These are phyloP conservation scores for Oophaga pumilio DNA, from an alignment of 2,113 vertebrate genomes.

Conservation along the genomic window DNA sequence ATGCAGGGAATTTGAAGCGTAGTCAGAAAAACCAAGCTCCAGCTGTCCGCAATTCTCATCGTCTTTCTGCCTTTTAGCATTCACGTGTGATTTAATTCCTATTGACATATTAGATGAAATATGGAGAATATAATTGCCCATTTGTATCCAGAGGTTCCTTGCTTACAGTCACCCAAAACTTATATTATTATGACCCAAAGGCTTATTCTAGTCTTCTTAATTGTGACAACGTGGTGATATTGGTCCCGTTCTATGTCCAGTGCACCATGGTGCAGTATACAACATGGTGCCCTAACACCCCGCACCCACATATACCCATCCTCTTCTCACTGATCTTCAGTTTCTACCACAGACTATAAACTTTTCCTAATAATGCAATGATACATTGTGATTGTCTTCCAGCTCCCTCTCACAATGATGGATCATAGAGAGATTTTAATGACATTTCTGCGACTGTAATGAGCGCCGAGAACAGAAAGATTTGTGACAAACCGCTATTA, in stretches of 20 bases:
- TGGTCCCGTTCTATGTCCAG: not conserved
- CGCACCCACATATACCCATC: too few species aligned
- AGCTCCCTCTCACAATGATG: slow-evolving; percentile 19
- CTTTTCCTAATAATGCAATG: slow-evolving; percentile 30
- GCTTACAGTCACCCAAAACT: not conserved
- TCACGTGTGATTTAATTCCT: too few species aligned
- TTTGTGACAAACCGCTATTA: slow-evolving; percentile 1
- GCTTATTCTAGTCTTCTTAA: not conserved
- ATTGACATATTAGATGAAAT: not conserved
- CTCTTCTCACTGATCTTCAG: not conserved
- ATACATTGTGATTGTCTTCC: not conserved
- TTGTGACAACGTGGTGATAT: not conserved
- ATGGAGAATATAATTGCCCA: not conserved
- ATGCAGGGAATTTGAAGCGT: too few species aligned
- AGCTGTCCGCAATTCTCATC: too few species aligned
- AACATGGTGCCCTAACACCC: not conserved
- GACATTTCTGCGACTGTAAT: slow-evolving; percentile 30
- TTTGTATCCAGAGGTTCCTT: not conserved
- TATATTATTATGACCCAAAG: not conserved
- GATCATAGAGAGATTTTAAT: slow-evolving; percentile 46
- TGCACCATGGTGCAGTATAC: not conserved
- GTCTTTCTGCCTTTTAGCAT: too few species aligned
- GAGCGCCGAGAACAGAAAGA: slow-evolving; percentile 15
- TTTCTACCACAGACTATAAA: not conserved
- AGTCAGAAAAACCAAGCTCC: too few species aligned